These are phyloP conservation scores for Galerucella pusilla DNA, from an alignment of 2,888 invertebrate genomes.

Conservation along the genomic window DNA sequence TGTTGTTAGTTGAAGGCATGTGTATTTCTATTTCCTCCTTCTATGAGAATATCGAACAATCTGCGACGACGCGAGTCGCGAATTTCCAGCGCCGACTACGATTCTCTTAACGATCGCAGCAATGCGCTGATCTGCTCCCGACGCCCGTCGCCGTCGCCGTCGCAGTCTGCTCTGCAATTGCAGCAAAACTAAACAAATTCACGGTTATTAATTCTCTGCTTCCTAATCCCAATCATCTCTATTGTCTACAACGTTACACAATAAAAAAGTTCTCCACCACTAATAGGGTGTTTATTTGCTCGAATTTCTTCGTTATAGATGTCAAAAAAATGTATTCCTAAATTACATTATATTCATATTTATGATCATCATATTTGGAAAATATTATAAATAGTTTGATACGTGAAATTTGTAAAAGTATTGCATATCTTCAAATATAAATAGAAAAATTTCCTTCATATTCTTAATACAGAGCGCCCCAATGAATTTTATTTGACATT, in stretches of 20 bases:
- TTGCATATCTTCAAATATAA: too few relatives aligned
- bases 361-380: too few relatives aligned
- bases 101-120: constrained; percentile 54
- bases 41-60: constrained; percentile 39
- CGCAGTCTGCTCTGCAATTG: constrained; percentile 45
- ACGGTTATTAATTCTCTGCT: constrained; percentile 43
- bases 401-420: too few relatives aligned
- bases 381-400: too few relatives aligned
- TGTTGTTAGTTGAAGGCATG: constrained; percentile 42
- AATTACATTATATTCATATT: too few relatives aligned
- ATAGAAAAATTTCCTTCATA: too few relatives aligned
- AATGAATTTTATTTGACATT: too few relatives aligned
- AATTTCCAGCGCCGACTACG: constrained; percentile 47
- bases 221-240: constrained; percentile 24
- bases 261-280: background rate
- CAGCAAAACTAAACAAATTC: constrained; percentile 52
- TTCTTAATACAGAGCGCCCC: too few relatives aligned
- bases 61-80: constrained; percentile 42
- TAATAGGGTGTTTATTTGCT: background rate
- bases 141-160: constrained; percentile 33
- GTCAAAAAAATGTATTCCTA: too few relatives aligned
- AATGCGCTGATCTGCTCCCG: constrained; percentile 45
- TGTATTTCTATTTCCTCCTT: constrained; percentile 42
- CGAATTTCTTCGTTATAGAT: background rate
- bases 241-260: constrained; percentile 3